Conservation (phyloP, 2,113 vertebrate genomes). For the Papio anubis region DNA sequence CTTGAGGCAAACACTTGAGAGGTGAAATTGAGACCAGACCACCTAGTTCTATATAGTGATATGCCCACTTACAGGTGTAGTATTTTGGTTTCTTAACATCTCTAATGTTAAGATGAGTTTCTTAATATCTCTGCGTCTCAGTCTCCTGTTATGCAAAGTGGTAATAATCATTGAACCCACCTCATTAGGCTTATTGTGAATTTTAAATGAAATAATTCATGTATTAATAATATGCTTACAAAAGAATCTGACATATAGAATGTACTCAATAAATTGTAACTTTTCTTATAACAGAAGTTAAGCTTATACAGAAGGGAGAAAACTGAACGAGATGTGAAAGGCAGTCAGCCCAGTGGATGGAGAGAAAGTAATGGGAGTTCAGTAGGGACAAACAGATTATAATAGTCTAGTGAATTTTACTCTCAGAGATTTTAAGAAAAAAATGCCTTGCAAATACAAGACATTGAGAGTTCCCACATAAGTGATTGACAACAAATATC, state of each 20-base stretch:
- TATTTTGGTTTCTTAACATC: neutral
- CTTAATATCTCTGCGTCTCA: neutral
- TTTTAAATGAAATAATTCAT: neutral
- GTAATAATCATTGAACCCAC: neutral
- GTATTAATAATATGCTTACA: neutral
- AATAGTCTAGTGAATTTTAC: neutral
- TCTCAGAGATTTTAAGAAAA: neutral
- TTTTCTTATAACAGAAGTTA: neutral
- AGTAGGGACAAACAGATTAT: neutral
- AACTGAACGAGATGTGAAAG: neutral
- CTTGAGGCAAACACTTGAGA: neutral
- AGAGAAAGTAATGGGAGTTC: neutral
- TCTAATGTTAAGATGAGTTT: neutral
- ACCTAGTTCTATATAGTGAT: rapidly evolving
- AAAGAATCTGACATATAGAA: neutral
- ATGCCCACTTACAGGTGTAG: neutral
- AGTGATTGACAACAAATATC: neutral
- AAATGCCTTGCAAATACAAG: neutral
- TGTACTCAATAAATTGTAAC: neutral
- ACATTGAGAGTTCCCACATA: neutral
- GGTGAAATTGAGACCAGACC: neutral
- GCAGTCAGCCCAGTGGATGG: neutral
- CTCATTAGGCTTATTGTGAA: no score
- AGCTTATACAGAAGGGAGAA: neutral
- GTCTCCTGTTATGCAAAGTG: neutral